Evolutionary conservation across 2,113 vertebrate species (phyloP).

Genomic region (Tautogolabrus adspersus): DNA sequence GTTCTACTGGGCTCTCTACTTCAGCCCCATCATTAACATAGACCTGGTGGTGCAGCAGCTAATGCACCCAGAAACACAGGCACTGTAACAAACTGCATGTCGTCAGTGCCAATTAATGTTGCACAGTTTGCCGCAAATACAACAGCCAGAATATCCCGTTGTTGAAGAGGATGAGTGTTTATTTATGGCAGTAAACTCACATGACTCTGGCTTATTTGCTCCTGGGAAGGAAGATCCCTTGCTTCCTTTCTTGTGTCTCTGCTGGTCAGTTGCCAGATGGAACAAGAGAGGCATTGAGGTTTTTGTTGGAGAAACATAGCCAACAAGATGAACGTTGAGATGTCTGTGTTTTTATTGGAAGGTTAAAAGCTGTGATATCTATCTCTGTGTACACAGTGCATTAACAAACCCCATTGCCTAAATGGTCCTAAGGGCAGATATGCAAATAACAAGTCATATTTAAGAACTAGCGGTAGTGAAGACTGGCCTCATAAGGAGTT

Average conservation of each 20-base stretch:
- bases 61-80: constrained; percentile 88
- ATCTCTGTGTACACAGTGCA: constrained; percentile 31
- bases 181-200: constrained; percentile 29
- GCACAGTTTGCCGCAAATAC: constrained; percentile 22
- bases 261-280: constrained; percentile 13
- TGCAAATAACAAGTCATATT: constrained; percentile 6
- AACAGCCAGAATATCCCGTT: constrained; percentile 13
- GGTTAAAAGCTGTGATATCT: constrained; percentile 2
- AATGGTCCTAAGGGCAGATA: constrained; percentile 2
- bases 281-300: constrained; percentile 9
- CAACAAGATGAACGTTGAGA: not conserved
- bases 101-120: not conserved
- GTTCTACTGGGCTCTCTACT: constrained; percentile 96
- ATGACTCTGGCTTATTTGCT: constrained; percentile 21
- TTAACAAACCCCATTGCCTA: constrained; percentile 53
- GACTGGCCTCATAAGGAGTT: not conserved
- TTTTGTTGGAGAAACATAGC: constrained; percentile 4
- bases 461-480: constrained; percentile 1
- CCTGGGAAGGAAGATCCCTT: constrained; percentile 9
- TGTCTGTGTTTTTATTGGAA: constrained; percentile 1
- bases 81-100: constrained; percentile 46
- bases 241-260: constrained; percentile 36
- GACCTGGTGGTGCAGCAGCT: constrained; percentile 93
- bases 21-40: constrained; percentile 94
- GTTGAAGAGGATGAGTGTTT: constrained; percentile 28